These are phyloP conservation scores for Lasioglossum vierecki DNA, from an alignment of 2,888 invertebrate species.

Conservation along the genomic window DNA sequence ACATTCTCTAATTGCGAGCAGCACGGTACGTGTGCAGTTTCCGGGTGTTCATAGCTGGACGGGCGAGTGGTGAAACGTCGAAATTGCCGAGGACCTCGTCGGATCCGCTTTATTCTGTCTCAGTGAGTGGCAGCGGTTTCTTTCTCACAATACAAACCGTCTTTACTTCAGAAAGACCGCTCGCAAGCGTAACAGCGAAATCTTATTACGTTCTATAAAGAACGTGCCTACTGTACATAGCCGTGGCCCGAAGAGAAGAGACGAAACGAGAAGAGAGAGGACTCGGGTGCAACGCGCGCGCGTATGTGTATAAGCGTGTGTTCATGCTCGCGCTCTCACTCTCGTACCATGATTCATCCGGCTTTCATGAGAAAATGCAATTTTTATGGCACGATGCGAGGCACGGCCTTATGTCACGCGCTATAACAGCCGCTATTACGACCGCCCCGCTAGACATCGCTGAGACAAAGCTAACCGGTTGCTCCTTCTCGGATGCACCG, in stretches of 20 bases:
- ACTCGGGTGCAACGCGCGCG: background rate
- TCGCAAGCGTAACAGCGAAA: slow-evolving; percentile 56
- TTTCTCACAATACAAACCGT: slow-evolving; percentile 55
- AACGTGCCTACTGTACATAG: slow-evolving; percentile 14
- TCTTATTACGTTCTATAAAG: slow-evolving; percentile 62
- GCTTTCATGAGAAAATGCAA: slow-evolving; percentile 71
- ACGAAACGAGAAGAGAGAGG: slow-evolving; percentile 17
- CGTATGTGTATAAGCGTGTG: background rate
- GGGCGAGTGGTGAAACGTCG: background rate
- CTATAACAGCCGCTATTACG: slow-evolving; percentile 55
- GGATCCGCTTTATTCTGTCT: slow-evolving; percentile 18
- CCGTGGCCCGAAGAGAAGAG: background rate
- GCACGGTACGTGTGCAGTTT: background rate
- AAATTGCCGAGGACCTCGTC: slow-evolving; percentile 15
- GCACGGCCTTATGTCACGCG: slow-evolving; percentile 64
- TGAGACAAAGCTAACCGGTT: slow-evolving; percentile 62
- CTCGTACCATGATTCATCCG: slow-evolving; percentile 62
- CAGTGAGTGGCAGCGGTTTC: slow-evolving; percentile 16
- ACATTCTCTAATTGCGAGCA: background rate
- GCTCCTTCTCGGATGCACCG: slow-evolving; percentile 44
- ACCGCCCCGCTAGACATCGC: slow-evolving; percentile 52
- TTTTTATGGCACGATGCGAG: slow-evolving; percentile 56
- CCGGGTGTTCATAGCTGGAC: background rate
- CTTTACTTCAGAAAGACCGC: slow-evolving; percentile 34
- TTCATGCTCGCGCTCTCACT: slow-evolving; percentile 29